A percentile compares a stretch with the other conserved stretches of the same genome.
Conservation (phyloP, 2,797 vertebrate species). For the Pantherophis alleghaniensis region DNA sequence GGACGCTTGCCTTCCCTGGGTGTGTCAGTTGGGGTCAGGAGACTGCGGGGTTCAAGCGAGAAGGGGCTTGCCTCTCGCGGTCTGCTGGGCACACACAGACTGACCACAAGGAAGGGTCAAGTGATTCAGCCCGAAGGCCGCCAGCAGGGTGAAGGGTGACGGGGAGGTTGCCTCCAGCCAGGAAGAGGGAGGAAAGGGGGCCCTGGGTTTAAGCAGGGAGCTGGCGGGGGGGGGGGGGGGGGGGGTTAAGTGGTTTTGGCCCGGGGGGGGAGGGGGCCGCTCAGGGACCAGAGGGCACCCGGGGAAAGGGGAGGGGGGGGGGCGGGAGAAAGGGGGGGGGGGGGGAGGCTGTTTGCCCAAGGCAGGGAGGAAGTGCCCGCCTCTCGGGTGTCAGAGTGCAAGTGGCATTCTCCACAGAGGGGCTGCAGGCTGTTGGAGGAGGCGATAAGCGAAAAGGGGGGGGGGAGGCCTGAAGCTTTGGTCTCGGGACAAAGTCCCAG, state of each 20-base stretch:
- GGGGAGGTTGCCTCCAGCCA: conserved; percentile 68
- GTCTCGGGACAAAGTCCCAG: not conserved
- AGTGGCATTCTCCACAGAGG: conserved; percentile 54
- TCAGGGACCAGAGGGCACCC: conserved; percentile 51
- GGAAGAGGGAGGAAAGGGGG: conserved; percentile 8
- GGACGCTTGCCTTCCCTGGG: conserved; percentile 8
- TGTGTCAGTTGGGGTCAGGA: conserved; percentile 64
- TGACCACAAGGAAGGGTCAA: conserved; percentile 68
- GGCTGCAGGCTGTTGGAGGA: conserved; percentile 34
- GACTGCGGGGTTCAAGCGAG: conserved; percentile 56
- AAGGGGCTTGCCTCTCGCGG: conserved; percentile 50
- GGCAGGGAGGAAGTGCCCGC: conserved; percentile 55
- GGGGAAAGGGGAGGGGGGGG: conserved; percentile 64
- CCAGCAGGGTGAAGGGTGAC: conserved; percentile 39
- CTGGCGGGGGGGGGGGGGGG: conserved; percentile 32
- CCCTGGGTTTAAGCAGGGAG: not conserved
- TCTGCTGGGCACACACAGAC: conserved; percentile 68
- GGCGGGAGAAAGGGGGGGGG: conserved; percentile 45
- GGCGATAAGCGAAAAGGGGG: not conserved
- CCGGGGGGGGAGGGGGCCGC: too few relatives aligned
- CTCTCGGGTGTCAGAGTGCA: conserved; percentile 38
- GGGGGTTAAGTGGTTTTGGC: conserved; percentile 65
- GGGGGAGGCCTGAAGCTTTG: not conserved
- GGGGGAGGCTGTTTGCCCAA: conserved; percentile 54
- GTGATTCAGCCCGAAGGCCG: conserved; percentile 71